Evolutionary conservation across 1,140 invertebrate genomes (phyloP).

Genomic region (Zaprionus nigranus): DNA sequence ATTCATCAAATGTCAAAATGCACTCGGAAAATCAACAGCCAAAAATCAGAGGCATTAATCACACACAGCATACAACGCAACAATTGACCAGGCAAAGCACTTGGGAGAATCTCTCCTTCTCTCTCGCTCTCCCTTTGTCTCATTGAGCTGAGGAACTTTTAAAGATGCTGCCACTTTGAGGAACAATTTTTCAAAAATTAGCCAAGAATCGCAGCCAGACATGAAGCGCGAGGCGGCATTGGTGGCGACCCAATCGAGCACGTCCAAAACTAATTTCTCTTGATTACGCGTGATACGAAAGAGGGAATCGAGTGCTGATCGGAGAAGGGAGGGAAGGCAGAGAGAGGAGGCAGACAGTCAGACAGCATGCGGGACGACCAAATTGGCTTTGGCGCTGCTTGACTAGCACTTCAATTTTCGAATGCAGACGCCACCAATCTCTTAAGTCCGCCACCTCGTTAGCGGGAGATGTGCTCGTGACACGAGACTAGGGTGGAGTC

Average conservation of each 20-base stretch:
- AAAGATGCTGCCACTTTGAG: slow-evolving; percentile 62
- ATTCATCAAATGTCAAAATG: slow-evolving; percentile 82
- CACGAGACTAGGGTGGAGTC: not conserved
- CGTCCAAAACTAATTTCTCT: slow-evolving; percentile 83
- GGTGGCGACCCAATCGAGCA: slow-evolving; percentile 68
- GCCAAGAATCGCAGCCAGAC: slow-evolving; percentile 47
- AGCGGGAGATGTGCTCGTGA: slow-evolving; percentile 6
- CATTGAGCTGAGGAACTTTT: slow-evolving; percentile 48
- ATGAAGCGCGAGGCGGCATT: slow-evolving; percentile 15
- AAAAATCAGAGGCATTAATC: slow-evolving; percentile 74
- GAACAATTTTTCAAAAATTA: slow-evolving; percentile 83
- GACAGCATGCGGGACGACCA: slow-evolving; percentile 44
- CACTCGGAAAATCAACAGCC: slow-evolving; percentile 77
- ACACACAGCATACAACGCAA: slow-evolving; percentile 39
- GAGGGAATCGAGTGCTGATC: not conserved
- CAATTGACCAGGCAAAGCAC: slow-evolving; percentile 52
- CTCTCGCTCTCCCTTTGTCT: not conserved
- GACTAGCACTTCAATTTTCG: slow-evolving; percentile 51
- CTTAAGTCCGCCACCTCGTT: not conserved
- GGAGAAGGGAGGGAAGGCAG: not conserved
- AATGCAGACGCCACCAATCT: slow-evolving; percentile 22
- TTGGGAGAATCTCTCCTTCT: slow-evolving; percentile 19
- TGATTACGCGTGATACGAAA: slow-evolving; percentile 61
- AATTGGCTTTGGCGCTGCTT: slow-evolving; percentile 69
- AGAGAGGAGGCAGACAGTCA: slow-evolving; percentile 29